Base-by-base conservation (phyloP, 2,113 vertebrate genomes). In the Phasianus colchicus region DNA sequence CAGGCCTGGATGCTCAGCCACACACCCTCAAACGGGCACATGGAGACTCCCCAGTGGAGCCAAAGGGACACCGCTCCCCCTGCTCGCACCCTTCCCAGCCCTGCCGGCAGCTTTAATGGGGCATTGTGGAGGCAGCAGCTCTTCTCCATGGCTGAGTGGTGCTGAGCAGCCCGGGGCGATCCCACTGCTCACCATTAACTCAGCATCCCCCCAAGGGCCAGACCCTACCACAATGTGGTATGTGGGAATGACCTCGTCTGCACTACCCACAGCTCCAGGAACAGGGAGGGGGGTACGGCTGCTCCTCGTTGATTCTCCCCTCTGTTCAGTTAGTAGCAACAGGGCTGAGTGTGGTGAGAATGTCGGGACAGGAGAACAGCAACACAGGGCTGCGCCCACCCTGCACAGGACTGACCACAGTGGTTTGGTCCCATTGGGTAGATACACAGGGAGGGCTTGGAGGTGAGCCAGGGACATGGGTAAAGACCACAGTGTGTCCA, bases 71-170 rank as follows among this genome's bases (percentile, higher is more conserved):
- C 10, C 61, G 52, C 50, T 21, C 65, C 81, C 27, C 50, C 71
- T 94, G 64, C 82, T 38, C 55, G 43, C 30, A 32, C 27, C 80
- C 58, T 48, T 55, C 77, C 77, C 81, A 67, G 83, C 84, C 81
- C 73, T 90, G 80, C 82, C 93, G 3, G 1, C 22, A 3, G 78
- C 97, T 97, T 97, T 98, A 98, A 97, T 97, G 97, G 97, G 92
- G 91, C 96, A 80, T 97, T 98, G 94, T 96, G 60, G 97, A 97
- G 96, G 96, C 95, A 97, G 94, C 96, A 96, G 96, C 93, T 89
- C 91, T 96, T 88, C 87, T 97, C 97, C 96, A 97, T 95, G 97
- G 96, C 97, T 97, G 97, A 98, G 96, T 96, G 95, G 95, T 61
- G 40, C 76, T 1, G 89, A 92, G 97, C 80, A 81, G 97, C 98